These are phyloP conservation scores for Taenaris catops DNA, from an alignment of 2,888 invertebrate species.

Conservation along the genomic window DNA sequence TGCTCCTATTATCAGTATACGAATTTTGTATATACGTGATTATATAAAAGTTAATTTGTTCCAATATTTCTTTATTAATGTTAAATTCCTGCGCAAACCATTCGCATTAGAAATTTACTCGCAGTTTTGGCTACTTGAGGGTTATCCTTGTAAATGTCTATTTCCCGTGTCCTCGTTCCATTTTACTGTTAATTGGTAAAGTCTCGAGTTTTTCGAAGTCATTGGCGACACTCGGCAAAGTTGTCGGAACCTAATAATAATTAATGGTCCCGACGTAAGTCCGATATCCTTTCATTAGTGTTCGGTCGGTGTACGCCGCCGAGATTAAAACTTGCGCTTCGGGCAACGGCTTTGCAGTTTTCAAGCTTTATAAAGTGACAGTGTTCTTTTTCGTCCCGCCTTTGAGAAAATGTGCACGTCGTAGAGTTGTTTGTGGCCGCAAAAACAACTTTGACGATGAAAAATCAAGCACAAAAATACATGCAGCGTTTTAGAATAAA, in stretches of 20 bases:
- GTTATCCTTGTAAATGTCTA: too few species aligned
- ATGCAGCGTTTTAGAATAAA: too few species aligned
- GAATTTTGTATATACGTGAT: too few species aligned
- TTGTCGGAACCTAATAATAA: conserved; percentile 72
- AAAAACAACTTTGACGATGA: conserved; percentile 17
- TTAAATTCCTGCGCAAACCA: too few species aligned
- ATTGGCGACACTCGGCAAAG: conserved; percentile 55
- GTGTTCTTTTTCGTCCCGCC: conserved; percentile 36
- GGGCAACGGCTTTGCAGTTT: conserved; percentile 48
- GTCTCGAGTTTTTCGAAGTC: conserved; percentile 68
- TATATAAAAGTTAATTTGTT: too few species aligned
- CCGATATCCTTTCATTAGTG: conserved; percentile 78
- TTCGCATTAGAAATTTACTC: too few species aligned
- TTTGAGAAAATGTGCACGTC: conserved; percentile 48
- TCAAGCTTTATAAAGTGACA: conserved; percentile 48
- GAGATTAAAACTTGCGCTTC: conserved; percentile 73
- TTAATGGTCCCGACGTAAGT: conserved; percentile 71
- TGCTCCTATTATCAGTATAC: too few species aligned
- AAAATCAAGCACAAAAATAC: conserved; percentile 6
- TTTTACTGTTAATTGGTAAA: conserved; percentile 57
- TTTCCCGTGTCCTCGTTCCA: conserved; percentile 38
- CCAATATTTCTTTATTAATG: too few species aligned
- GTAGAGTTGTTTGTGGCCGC: conserved; percentile 24
- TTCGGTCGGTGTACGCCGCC: conserved; percentile 49
- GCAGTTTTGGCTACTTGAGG: too few species aligned